phyloP scores from a whole-genome alignment of 2,113 vertebrate species.

The Dasypus novemcinctus region DNA sequence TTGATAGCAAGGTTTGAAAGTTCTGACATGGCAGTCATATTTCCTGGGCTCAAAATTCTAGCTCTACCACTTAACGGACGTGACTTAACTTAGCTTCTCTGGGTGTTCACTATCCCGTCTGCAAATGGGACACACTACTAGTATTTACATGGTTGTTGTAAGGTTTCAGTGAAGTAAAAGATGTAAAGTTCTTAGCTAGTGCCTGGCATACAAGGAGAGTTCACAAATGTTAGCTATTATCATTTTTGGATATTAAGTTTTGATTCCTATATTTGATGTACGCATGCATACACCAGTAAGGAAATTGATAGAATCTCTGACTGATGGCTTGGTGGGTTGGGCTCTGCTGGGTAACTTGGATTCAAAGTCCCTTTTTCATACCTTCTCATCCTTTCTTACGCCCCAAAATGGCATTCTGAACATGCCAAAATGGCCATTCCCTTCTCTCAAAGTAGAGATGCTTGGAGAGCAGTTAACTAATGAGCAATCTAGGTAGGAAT shows the following conservation, averaged over 20 bases:
- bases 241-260: neutral
- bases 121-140: neutral
- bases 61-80: neutral
- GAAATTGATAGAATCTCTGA: neutral
- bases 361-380: neutral
- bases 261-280: neutral
- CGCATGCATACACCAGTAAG: neutral
- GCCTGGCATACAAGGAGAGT: neutral
- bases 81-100: neutral
- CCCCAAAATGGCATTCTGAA: neutral
- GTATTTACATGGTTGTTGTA: neutral
- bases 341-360: neutral
- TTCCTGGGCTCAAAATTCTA: neutral
- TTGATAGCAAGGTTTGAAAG: neutral
- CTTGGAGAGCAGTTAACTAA: neutral
- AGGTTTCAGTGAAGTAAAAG: neutral
- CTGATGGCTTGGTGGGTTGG: neutral
- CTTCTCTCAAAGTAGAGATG: neutral
- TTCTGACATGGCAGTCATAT: neutral
- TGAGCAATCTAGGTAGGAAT: neutral
- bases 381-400: neutral
- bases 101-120: neutral
- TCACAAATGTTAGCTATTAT: neutral
- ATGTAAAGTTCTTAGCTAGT: neutral
- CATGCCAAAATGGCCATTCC: neutral